Conservation (phyloP, 2,113 vertebrate species). For the Conger conger region DNA sequence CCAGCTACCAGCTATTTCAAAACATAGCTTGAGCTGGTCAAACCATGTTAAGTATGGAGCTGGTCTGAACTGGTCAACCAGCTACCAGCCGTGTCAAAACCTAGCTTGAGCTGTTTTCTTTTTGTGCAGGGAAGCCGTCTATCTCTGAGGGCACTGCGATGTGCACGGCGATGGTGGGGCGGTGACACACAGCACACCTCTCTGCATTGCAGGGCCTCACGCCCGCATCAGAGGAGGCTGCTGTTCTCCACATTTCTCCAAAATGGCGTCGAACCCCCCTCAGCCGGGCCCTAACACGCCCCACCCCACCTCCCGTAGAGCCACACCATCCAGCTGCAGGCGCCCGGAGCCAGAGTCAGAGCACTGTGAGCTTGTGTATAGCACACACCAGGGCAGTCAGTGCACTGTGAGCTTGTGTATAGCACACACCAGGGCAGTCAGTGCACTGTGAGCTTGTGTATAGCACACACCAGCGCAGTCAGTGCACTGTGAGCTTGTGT, state of each 20-base stretch:
- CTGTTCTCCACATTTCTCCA: neutral
- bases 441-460: neutral
- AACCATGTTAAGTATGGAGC: too few relatives aligned
- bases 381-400: too few relatives aligned
- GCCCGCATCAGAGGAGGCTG: neutral
- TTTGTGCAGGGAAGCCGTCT: neutral
- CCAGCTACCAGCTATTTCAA: too few relatives aligned
- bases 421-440: too few relatives aligned
- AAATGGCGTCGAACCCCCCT: neutral
- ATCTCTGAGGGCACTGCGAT: neutral
- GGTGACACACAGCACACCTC: neutral
- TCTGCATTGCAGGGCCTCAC: neutral
- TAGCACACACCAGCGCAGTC: too few relatives aligned
- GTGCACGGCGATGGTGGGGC: neutral
- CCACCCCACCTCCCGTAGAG: neutral
- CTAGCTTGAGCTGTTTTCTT: too few relatives aligned
- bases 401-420: too few relatives aligned
- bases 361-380: too few relatives aligned
- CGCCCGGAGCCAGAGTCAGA: neutral
- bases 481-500: neutral
- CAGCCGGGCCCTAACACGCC: neutral
- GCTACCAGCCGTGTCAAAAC: too few relatives aligned
- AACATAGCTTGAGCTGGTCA: too few relatives aligned
- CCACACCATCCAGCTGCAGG: neutral
- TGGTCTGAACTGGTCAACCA: too few relatives aligned